Conservation (phyloP, 2,113 vertebrate genomes). For the Hyla sarda region DNA sequence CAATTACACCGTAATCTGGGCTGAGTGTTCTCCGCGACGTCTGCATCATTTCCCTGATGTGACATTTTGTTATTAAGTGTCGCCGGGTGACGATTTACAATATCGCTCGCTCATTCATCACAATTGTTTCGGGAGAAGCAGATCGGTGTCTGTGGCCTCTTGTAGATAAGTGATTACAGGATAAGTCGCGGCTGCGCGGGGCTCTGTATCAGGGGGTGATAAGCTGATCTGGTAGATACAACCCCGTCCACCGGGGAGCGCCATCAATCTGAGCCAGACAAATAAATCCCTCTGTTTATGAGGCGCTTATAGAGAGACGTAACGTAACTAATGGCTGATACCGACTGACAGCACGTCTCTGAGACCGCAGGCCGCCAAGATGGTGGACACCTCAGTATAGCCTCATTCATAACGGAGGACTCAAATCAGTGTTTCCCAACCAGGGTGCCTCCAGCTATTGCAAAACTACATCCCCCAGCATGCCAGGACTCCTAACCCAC, state of each 20-base stretch:
- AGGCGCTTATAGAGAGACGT: not conserved
- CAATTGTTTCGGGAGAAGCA: not conserved
- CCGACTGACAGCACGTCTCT: not conserved
- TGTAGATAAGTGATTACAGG: constrained; percentile 24
- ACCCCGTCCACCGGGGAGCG: too few relatives aligned
- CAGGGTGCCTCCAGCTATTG: too few relatives aligned
- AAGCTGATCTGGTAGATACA: too few relatives aligned
- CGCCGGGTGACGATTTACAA: not conserved
- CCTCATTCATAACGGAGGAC: too few relatives aligned
- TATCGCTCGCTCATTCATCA: constrained; percentile 17
- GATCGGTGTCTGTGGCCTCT: constrained; percentile 15
- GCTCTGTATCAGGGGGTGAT: too few relatives aligned
- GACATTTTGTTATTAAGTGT: constrained; percentile 12
- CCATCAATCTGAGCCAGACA: not conserved
- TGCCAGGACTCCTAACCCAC: too few relatives aligned
- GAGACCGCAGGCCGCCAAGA: too few relatives aligned
- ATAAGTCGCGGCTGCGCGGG: not conserved
- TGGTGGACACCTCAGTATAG: too few relatives aligned
- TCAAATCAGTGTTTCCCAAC: too few relatives aligned
- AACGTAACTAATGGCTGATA: not conserved
- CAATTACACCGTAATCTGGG: not conserved
- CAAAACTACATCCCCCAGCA: too few relatives aligned
- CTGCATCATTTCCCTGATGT: constrained; percentile 29
- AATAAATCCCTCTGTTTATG: constrained; percentile 8
- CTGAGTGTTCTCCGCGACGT: constrained; percentile 13